A percentile compares a stretch with the other conserved stretches of the same genome.
These are phyloP conservation scores for Andinoacara biseriatus DNA, from an alignment of 2,113 vertebrate genomes.

Conservation along the genomic window DNA sequence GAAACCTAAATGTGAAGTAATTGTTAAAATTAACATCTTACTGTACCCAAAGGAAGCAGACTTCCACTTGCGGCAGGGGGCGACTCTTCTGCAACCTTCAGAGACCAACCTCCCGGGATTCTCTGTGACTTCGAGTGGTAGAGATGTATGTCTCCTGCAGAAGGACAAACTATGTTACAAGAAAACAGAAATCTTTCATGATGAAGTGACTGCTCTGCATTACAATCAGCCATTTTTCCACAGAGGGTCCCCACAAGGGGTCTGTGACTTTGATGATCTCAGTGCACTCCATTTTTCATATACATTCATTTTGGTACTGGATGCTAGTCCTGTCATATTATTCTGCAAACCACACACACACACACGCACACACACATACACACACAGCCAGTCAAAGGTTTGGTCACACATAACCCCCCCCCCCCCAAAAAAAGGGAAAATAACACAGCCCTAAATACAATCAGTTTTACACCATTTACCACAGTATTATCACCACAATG, in stretches of 20 bases:
- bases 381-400: no score
- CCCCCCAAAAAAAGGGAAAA: no score
- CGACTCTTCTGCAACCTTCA: constrained; percentile 64
- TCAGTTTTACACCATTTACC: not conserved
- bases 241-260: not conserved
- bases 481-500: not conserved
- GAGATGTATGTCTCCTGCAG: constrained; percentile 75
- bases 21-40: constrained; percentile 40
- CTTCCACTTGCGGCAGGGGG: constrained; percentile 78
- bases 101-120: constrained; percentile 54
- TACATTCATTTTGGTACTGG: not conserved
- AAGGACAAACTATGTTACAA: constrained; percentile 32
- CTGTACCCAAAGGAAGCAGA: constrained; percentile 81
- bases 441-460: no score
- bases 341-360: not conserved
- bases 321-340: not conserved
- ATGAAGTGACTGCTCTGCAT: not conserved
- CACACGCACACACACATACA: no score
- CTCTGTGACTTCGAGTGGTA: constrained; percentile 67
- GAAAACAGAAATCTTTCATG: not conserved
- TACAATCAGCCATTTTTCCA: constrained; percentile 1
- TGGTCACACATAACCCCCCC: no score
- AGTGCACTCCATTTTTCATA: not conserved
- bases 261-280: not conserved
- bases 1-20: constrained; percentile 2